Evolutionary conservation across 2,888 invertebrate species (phyloP), one percentile per base, ranked within the genome.

Genomic region (Leucophenga maculata): DNA sequence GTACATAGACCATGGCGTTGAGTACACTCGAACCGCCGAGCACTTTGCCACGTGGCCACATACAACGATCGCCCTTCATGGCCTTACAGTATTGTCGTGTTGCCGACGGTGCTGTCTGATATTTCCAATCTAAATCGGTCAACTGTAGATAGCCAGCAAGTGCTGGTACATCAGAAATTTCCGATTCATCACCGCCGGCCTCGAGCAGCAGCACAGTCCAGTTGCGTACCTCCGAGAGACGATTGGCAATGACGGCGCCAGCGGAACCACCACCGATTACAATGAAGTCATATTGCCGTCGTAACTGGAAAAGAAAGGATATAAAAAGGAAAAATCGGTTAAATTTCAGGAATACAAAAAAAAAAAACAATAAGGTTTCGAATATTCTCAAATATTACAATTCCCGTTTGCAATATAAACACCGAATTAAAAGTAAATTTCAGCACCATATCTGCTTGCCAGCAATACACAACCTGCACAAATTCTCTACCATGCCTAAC

Each of bases 11-110:
- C 97, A 97, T 97, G 14, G 95, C 95, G 86, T 97, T 97, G 0
- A 97, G 91, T 1, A 95, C 95, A 80, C 95, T 95, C 69, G 94
- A 93, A 14, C 97, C 97, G 26, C 97, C 97, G 22, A 97, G 91
- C 18, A 94, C 96, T 87, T 96, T 97, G 66, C 98, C 98, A 74
- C 98, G 91, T 2, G 96, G 96, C 96, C 96, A 96, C 88, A 95
- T 95, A 88, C 96, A 96, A 72, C 95, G 91, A 86, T 95, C 95
- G 0, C 94, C 95, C 75, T 93, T 92, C 95, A 96, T 95, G 8
- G 94, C 96, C 73, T 94, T 91, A 83, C 96, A 96, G 87, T 95
- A 95, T n/a, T 93, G 92, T 60, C 93, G 92, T 76, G 93, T 92
- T 46, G 91, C 90, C 0, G 93, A 93, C 0, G 95, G 94, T 4